Base-by-base conservation (phyloP, 2,113 vertebrate species). In the Lophotis ruficrista region DNA sequence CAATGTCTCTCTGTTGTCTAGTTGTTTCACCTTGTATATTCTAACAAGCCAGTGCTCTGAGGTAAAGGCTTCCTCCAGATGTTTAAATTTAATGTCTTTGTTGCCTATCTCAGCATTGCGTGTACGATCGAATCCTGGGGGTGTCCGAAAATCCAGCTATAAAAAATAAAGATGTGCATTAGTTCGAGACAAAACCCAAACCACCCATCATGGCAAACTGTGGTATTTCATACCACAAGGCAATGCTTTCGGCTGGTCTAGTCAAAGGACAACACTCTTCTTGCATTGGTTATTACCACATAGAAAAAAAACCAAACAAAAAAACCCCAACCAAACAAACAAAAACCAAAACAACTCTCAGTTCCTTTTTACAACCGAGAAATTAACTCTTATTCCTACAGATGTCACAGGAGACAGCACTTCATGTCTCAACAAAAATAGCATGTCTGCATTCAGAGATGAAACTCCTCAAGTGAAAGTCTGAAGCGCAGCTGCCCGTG, bases 21-120 rank as follows among this genome's bases (percentile, higher is more conserved):
- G 98, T 50, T 98, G 98, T 98, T 99, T 99, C 87, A 99, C 99
- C 98, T 99, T 99, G 98, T 99, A 99, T 98, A 99, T 99, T 95
- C 99, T 98, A 94, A 99, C 99, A 91, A 99, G 99, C 99, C 99
- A 99, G 96, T 99, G 99, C 97, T 99, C 99, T 17, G 99, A 99
- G 58, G 99, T 99, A 96, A 99, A 99, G 50, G 99, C 99, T 97
- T 99, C 99, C 97, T 99, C 99, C 98, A 99, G 98, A 95, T 99
- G 99, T 96, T 99, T 98, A 97, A 99, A 99, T 96, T 98, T 99
- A 91, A 99, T 99, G 98, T 99, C 99, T 94, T 99, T 99, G 98
- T 99, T 99, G 94, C 99, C 99, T 94, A 99, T 99, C 98, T 99
- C 99, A 2, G 99, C 99, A 94, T 99, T 99, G 47, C 99, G 99